Base-by-base conservation (phyloP, 2,888 invertebrate species). In the Ferdinandea cuprea region DNA sequence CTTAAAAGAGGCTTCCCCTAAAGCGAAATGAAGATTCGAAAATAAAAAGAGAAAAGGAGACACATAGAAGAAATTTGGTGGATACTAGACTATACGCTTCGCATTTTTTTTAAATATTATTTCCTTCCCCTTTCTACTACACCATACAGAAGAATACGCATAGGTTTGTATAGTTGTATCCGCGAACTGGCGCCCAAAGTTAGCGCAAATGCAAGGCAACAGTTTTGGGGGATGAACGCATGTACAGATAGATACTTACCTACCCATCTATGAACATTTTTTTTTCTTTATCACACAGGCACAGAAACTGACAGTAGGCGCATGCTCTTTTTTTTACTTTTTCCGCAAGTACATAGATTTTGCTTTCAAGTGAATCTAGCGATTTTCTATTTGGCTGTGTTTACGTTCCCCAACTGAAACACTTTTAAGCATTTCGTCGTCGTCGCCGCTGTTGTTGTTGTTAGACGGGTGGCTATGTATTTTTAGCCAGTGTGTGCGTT, bases 321-420 rank as follows among this genome's bases (percentile, higher is more conserved):
- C 72, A 72, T 72, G 72, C 72, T 63, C 72, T 54, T 72, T 63
- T 72, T 72, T 72, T 52, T 46, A 8, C 19, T 61, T 46, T 50
- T 52, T 50, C 21, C 8, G 2, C 11, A 37, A 25, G 42, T 54
- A 72, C 42, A 54, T 63, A 63, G 63, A 63, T 54, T 72, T 46
- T 52, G 61, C 17, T 32, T 46, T 37, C 52, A 59, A 61, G 44
- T 61, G 52, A 35, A 72, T 44, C 40, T 72, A 54, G 35, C 44
- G 35, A 52, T 52, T 61, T 72, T 72, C 72, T 72, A 72, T 72
- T 54, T 54, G 72, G 28, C 54, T 69, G 13, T 68, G 13, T 42
- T 72, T 61, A 30, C 13, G 35, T 46, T 72, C 54, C 63, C 44
- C 63, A 44, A 35, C 63, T 54, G 52, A 44, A 54, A 72, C 28